Conservation (phyloP, 2,113 vertebrate genomes). For the Capreolus pygargus region DNA sequence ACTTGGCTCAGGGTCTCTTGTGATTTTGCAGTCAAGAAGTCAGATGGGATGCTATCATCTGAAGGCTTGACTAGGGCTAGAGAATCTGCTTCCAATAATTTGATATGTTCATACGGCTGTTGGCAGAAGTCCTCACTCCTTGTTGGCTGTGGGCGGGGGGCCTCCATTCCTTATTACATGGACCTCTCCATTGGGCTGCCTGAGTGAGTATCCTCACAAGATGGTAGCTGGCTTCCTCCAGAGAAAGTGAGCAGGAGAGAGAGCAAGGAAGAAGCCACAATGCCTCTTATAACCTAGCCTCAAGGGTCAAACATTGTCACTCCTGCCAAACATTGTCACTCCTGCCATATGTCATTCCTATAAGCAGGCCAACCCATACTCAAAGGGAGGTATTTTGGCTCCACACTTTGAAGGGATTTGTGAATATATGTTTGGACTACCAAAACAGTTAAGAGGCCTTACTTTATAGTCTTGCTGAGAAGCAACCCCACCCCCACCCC, state of each 20-base stretch:
- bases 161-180: not conserved
- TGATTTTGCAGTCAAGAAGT: not conserved
- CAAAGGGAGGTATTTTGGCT: not conserved
- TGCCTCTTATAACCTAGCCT: not conserved
- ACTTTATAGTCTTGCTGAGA: not conserved
- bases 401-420: not conserved
- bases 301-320: not conserved
- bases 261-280: not conserved
- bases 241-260: not conserved
- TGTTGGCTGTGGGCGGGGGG: not conserved
- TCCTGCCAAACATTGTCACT: not conserved
- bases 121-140: not conserved
- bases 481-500: not conserved
- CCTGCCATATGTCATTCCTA: not conserved
- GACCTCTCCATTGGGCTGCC: not conserved
- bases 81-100: not conserved
- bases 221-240: not conserved
- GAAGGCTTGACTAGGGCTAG: not conserved
- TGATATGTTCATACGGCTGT: not conserved
- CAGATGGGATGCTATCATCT: not conserved
- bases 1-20: not conserved
- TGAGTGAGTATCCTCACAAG: not conserved
- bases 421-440: not conserved
- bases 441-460: not conserved
- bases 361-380: not conserved